Conservation (phyloP, 2,113 vertebrate genomes). For the Chrysemys picta region DNA sequence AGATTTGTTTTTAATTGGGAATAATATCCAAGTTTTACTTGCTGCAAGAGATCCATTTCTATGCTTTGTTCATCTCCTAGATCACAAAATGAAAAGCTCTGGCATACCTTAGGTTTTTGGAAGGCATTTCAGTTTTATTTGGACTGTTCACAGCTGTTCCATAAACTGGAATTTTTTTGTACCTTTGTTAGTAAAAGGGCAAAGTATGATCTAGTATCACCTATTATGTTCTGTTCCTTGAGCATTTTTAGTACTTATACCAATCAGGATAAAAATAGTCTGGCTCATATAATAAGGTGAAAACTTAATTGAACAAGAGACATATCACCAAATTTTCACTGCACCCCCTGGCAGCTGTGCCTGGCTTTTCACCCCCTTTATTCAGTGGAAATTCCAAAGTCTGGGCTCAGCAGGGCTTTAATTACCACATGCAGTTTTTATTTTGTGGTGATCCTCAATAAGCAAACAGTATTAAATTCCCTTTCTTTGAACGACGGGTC, state of each 20-base stretch:
- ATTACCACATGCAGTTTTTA: not conserved
- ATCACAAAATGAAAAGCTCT: no score
- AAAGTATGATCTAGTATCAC: not conserved
- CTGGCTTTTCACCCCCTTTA: not conserved
- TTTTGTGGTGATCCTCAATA: not conserved
- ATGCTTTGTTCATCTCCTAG: not conserved
- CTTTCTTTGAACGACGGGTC: not conserved
- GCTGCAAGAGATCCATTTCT: not conserved
- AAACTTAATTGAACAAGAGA: not conserved
- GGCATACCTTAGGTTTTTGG: no score
- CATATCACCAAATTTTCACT: not conserved
- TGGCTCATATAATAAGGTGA: not conserved
- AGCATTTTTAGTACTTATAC: not conserved
- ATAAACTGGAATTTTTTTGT: not conserved
- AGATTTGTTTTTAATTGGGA: not conserved
- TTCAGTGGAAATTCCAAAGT: not conserved
- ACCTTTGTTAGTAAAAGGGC: not conserved
- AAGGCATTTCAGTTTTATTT: rapidly evolving
- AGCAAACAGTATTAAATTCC: not conserved
- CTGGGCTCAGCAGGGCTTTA: not conserved
- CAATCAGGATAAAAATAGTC: not conserved
- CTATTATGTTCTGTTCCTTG: not conserved
- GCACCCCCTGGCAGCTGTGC: not conserved
- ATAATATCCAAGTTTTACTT: rapidly evolving
- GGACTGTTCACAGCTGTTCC: not conserved